These are phyloP conservation scores for Hydriomena furcata DNA, from an alignment of 2,888 invertebrate species.

Conservation along the genomic window DNA sequence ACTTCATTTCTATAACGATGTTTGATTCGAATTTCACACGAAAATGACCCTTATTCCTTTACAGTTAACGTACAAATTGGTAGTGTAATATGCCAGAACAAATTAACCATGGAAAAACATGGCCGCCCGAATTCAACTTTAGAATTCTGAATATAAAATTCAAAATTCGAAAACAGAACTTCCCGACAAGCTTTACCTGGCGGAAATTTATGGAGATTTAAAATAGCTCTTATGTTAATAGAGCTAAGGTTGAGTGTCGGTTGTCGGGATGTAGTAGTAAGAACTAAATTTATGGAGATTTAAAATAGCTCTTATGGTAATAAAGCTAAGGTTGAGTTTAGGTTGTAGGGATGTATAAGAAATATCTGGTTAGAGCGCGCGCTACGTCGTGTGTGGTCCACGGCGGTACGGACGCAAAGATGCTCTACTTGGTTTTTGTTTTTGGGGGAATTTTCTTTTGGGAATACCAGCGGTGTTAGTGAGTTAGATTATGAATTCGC, in stretches of 20 bases:
- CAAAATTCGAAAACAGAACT: constrained; percentile 14
- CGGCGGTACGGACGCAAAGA: constrained; percentile 29
- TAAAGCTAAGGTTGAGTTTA: constrained; percentile 23
- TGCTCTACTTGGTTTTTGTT: constrained; percentile 37
- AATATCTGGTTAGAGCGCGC: constrained; percentile 44
- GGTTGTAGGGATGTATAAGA: constrained; percentile 12
- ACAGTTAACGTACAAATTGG: background rate
- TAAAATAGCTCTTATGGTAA: constrained; percentile 2
- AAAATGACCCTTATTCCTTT: constrained; percentile 4
- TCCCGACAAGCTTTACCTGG: constrained; percentile 1
- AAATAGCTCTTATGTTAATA: background rate
- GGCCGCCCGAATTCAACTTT: constrained; percentile 9
- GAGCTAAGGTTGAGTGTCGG: constrained; percentile 24
- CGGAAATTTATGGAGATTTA: background rate
- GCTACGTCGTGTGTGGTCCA: constrained; percentile 52
- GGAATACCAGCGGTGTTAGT: background rate
- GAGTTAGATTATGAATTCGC: constrained; percentile 1
- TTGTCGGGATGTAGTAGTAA: constrained; percentile 26
- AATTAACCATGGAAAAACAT: background rate
- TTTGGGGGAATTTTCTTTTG: constrained; percentile 1
- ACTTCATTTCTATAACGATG: constrained; percentile 37
- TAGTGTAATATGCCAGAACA: background rate
- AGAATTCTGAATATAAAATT: constrained; percentile 11
- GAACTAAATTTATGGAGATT: too few relatives aligned
- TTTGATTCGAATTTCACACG: background rate